Evolutionary conservation across 2,888 invertebrate species (phyloP).

Genomic region (Baccha elongata): DNA sequence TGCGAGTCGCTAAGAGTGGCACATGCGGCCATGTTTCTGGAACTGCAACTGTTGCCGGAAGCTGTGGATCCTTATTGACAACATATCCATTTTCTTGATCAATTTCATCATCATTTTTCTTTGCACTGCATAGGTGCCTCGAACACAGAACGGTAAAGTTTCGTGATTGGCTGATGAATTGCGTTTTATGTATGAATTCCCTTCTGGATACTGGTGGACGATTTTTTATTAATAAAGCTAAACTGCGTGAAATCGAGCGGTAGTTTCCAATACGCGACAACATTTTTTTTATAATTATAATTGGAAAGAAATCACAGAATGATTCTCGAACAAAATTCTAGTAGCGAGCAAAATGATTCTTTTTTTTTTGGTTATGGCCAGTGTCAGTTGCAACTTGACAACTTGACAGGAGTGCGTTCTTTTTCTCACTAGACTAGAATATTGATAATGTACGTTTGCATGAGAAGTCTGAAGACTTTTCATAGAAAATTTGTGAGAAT

Average conservation of each 20-base stretch:
- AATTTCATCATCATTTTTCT: conserved; percentile 75
- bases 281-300: conserved; percentile 75
- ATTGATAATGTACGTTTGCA: too few relatives aligned
- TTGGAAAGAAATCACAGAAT: too few relatives aligned
- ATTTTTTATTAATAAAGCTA: conserved; percentile 35
- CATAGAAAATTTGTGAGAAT: too few relatives aligned
- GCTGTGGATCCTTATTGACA: conserved; percentile 77
- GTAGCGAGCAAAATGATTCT: too few relatives aligned
- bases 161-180: conserved; percentile 17
- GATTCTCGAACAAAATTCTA: too few relatives aligned
- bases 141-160: conserved; percentile 63
- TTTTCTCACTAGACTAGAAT: too few relatives aligned
- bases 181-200: conserved; percentile 20
- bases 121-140: conserved; percentile 74
- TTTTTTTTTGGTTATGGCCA: too few relatives aligned
- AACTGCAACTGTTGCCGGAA: conserved; percentile 95
- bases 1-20: conserved; percentile 95
- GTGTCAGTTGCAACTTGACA: too few relatives aligned
- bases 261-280: conserved; percentile 73
- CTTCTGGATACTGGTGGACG: conserved; percentile 8
- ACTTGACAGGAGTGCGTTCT: too few relatives aligned
- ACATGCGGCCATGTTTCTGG: conserved; percentile 98
- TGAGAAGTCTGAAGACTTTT: too few relatives aligned
- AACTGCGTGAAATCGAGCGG: conserved; percentile 44
- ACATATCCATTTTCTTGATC: conserved; percentile 74